These are phyloP conservation scores for Myotis brandtii DNA, from an alignment of 2,113 vertebrate species.

Conservation along the genomic window DNA sequence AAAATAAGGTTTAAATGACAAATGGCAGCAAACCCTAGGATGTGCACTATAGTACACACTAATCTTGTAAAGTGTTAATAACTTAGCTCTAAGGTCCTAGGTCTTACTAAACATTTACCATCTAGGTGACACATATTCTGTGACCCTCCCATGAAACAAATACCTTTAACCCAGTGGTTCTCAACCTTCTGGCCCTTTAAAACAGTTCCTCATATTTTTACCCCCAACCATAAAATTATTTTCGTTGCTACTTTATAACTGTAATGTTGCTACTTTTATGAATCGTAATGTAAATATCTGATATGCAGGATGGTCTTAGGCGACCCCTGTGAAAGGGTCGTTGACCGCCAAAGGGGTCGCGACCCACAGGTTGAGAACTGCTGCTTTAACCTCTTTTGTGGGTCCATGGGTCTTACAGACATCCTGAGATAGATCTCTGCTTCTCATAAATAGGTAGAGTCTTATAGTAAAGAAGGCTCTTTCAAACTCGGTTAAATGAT, in stretches of 20 bases:
- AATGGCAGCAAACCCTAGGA: neutral
- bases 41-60: neutral
- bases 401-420: neutral
- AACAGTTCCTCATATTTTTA: too few relatives aligned
- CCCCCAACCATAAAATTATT: too few relatives aligned
- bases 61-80: neutral
- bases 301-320: too few relatives aligned
- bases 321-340: too few relatives aligned
- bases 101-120: neutral
- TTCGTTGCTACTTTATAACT: too few relatives aligned
- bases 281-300: too few relatives aligned
- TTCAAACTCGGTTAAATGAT: neutral
- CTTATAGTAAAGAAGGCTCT: neutral
- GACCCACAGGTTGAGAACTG: too few relatives aligned
- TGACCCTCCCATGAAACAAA: neutral
- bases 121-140: neutral
- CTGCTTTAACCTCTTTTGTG: neutral
- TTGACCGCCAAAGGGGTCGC: too few relatives aligned
- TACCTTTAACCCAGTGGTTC: neutral
- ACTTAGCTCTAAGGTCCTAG: neutral
- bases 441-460: neutral
- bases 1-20: neutral
- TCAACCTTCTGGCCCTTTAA: too few relatives aligned
- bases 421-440: neutral
- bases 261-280: too few relatives aligned